phyloP scores from a whole-genome alignment of 1,140 invertebrate genomes.

The Ceratina calcarata region DNA sequence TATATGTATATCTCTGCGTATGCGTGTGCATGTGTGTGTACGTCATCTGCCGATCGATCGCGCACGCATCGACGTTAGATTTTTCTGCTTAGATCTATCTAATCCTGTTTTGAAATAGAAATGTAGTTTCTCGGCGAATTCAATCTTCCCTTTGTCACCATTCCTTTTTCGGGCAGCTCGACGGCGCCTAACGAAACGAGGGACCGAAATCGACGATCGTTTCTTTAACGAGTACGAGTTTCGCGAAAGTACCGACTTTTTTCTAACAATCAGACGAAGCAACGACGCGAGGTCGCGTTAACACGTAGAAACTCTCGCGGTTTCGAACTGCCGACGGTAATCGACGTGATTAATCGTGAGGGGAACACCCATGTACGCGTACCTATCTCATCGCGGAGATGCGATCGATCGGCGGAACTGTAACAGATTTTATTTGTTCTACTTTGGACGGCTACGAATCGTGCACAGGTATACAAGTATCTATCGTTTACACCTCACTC shows the following conservation, averaged over 20 bases:
- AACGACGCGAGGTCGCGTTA: too few relatives aligned
- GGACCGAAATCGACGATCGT: too few relatives aligned
- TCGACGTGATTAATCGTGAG: too few relatives aligned
- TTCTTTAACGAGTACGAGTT: too few relatives aligned
- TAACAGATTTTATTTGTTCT: slow-evolving; percentile 67
- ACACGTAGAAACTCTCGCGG: too few relatives aligned
- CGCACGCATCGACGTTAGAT: slow-evolving; percentile 11
- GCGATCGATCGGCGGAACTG: slow-evolving; percentile 62
- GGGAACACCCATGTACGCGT: too few relatives aligned
- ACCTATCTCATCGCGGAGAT: not conserved
- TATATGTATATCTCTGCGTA: slow-evolving; percentile 67
- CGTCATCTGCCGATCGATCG: slow-evolving; percentile 68
- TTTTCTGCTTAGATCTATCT: not conserved
- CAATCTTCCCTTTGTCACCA: slow-evolving; percentile 13
- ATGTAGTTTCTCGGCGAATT: not conserved
- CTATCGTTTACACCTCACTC: slow-evolving; percentile 58
- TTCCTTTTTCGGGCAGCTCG: not conserved
- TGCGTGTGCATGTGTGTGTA: slow-evolving; percentile 73
- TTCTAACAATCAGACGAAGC: too few relatives aligned
- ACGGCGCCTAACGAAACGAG: too few relatives aligned
- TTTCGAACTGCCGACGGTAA: too few relatives aligned
- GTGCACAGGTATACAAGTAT: slow-evolving; percentile 64
- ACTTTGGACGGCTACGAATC: slow-evolving; percentile 67
- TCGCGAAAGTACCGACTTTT: too few relatives aligned
- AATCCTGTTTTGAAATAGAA: too few relatives aligned